These are phyloP conservation scores for Oconnorella tubifera DNA, from an alignment of 2,888 invertebrate species.

Conservation along the genomic window DNA sequence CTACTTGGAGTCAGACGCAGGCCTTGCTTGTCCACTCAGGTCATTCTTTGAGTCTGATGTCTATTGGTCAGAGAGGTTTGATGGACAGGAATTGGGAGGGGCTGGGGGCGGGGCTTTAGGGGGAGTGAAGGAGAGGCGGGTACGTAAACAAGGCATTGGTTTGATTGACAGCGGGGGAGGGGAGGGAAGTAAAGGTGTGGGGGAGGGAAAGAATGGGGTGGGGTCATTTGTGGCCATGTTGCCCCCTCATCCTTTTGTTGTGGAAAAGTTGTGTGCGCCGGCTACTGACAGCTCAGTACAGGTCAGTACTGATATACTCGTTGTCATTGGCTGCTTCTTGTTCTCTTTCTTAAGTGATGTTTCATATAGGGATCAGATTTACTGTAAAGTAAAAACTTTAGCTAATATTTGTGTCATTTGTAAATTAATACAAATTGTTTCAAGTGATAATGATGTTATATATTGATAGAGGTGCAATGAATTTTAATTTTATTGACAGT, in stretches of 20 bases:
- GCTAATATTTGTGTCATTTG: too few species aligned
- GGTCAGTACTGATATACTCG: too few species aligned
- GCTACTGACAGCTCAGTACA: conserved; percentile 63
- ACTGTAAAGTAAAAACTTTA: too few species aligned
- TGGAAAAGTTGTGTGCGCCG: conserved; percentile 65
- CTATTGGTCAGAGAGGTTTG: conserved; percentile 63
- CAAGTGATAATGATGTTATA: too few species aligned
- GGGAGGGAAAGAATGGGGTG: not conserved
- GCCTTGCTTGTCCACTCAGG: conserved; percentile 70
- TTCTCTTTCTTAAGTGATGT: too few species aligned
- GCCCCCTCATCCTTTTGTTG: conserved; percentile 66
- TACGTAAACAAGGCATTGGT: not conserved
- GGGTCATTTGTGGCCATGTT: not conserved
- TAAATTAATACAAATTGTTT: too few species aligned
- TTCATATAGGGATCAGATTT: too few species aligned
- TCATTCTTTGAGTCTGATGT: conserved; percentile 71
- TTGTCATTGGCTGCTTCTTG: too few species aligned
- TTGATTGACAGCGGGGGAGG: not conserved
- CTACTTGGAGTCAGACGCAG: conserved; percentile 79
- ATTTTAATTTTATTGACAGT: too few species aligned
- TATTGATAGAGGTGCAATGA: too few species aligned
- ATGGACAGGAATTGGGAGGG: not conserved
- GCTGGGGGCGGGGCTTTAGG: not conserved
- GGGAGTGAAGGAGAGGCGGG: not conserved
- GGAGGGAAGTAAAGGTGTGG: not conserved